Evolutionary conservation across 2,113 vertebrate genomes (phyloP).

Genomic region (Podarcis raffonei): DNA sequence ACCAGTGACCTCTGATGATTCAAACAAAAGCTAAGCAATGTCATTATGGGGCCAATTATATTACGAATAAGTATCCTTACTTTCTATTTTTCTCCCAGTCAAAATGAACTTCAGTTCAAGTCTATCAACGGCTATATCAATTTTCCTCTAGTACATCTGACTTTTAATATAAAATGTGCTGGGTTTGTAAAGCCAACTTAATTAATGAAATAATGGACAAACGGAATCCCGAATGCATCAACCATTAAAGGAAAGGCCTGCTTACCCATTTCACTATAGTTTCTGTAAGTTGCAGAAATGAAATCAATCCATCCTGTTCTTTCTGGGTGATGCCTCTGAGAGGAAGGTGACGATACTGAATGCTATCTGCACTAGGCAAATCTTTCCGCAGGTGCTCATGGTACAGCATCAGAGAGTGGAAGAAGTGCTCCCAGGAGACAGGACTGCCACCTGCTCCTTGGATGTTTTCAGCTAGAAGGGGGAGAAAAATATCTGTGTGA

Average conservation of each 20-base stretch:
- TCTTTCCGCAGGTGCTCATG: constrained; percentile 94
- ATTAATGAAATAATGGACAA: not conserved
- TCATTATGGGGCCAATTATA: not conserved
- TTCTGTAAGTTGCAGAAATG: constrained; percentile 90
- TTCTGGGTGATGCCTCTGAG: constrained; percentile 95
- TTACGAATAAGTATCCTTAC: not conserved
- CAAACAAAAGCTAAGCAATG: not conserved
- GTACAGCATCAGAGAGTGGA: constrained; percentile 96
- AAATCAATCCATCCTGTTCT: constrained; percentile 92
- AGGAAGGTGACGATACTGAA: constrained; percentile 91
- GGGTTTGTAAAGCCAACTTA: not conserved
- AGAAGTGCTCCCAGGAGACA: constrained; percentile 98
- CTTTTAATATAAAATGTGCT: constrained; percentile 5
- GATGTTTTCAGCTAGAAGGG: constrained; percentile 88
- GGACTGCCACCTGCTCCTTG: constrained; percentile 90
- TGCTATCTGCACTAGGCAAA: constrained; percentile 88
- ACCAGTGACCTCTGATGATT: not conserved
- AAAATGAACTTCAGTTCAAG: not conserved
- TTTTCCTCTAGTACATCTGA: not conserved
- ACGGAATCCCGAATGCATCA: not conserved
- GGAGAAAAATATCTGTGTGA: not conserved
- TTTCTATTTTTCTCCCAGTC: not conserved
- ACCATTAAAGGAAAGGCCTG: not conserved
- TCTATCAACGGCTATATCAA: not conserved
- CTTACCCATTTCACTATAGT: constrained; percentile 93